These are phyloP conservation scores for Corythaeola cristata DNA, from an alignment of 2,113 vertebrate species.

Conservation along the genomic window DNA sequence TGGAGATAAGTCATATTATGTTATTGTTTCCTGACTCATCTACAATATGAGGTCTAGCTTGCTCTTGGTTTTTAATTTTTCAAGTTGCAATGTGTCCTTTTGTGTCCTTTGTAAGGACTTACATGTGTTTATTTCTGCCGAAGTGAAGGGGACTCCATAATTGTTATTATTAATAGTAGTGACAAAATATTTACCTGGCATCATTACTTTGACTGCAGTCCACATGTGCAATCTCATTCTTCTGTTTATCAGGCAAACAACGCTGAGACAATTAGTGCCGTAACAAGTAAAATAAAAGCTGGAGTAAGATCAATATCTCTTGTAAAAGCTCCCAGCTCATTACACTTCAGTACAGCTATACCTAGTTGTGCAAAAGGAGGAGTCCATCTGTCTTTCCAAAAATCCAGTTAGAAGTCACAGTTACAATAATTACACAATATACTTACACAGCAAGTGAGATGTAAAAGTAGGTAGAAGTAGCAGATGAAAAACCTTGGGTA, in stretches of 20 bases:
- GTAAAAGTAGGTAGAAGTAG: not conserved
- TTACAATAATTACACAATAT: not conserved
- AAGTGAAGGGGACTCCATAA: not conserved
- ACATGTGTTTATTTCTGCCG: not conserved
- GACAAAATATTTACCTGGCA: conserved; percentile 35
- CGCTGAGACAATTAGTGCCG: not conserved
- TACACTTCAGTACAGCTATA: not conserved
- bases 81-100: not conserved
- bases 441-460: not conserved
- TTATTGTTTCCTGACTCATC: not conserved
- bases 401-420: not conserved
- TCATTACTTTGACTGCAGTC: conserved; percentile 13
- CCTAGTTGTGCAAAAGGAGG: not conserved
- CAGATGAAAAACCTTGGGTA: not conserved
- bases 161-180: not conserved
- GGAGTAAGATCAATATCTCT: not conserved
- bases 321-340: not conserved
- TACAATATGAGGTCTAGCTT: not conserved
- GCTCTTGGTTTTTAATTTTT: not conserved
- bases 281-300: conserved; percentile 11
- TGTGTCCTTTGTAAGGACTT: not conserved
- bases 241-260: conserved; percentile 18
- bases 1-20: not conserved
- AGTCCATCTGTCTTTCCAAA: not conserved
- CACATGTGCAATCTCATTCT: not conserved